Base-by-base conservation (phyloP, 2,113 vertebrate species). In the Lagenorhynchus albirostris region DNA sequence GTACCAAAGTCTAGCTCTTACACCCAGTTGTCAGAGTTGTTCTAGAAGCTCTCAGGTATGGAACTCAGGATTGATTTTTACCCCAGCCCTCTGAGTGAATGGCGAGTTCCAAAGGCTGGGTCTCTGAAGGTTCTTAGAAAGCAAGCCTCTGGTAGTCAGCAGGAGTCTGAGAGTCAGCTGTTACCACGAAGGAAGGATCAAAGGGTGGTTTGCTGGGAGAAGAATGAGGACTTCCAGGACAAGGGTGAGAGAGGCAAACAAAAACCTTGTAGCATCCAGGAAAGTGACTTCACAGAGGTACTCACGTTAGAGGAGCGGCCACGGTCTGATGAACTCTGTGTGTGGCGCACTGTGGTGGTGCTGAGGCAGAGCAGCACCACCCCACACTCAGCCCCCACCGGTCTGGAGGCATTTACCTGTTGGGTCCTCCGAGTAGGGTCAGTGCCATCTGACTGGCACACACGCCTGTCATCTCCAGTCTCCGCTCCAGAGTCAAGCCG, bases 361-460 rank as follows among this genome's bases (percentile, higher is more conserved):
- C 38, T 50, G 1, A 2, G 31, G 76, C 55, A 81, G n/a, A 79
- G 80, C 2, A 41, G 3, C 3, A 9, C 2, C 36, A 60, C 62
- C 31, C 26, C 33, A 67, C 65, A 26, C 10, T 25, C 9, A 41
- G 53, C 36, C n/a, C 21, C 25, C 2, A 1, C 26, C 26, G 8
- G n/a, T 20, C 55, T 3, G 11, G 1, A 23, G n/a, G 67, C 50
- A 60, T n/a, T 98, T 98, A 99, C 99, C 99, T 99, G 99, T 99
- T 99, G 92, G 99, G 99, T 10, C 99, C 99, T 94, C 99, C 99
- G 0, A 99, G 99, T 29, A 99, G 98, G 14, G 99, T 99, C 55
- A 99, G 99, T 14, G 99, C 99, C 99, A 99, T 99, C 98, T 99
- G 99, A 98, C 99, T 99, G 44, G 99, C 99, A 44, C 99, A 99